These are phyloP conservation scores for Pseudobourletiella spinata DNA, from an alignment of 1,140 invertebrate species.

Conservation along the genomic window DNA sequence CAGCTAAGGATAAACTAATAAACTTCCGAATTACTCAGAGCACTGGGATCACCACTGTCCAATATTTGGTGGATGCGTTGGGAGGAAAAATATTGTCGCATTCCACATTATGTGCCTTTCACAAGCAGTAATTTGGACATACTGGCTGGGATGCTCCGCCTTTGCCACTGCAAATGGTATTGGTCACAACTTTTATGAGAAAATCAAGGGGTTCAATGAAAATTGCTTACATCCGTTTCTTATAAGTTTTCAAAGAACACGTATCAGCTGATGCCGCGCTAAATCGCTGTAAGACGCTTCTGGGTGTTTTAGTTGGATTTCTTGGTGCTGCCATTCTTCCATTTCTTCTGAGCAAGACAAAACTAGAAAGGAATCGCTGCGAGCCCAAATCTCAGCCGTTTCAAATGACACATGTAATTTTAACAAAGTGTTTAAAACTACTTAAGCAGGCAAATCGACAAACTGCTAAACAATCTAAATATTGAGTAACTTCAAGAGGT, in stretches of 20 bases:
- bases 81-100: conserved; percentile 10
- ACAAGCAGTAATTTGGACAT: conserved; percentile 10
- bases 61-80: conserved; percentile 25
- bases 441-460: too few relatives aligned
- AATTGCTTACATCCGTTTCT: too few relatives aligned
- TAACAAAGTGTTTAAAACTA: too few relatives aligned
- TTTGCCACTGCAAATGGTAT: neutral
- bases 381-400: neutral
- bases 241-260: neutral
- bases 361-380: neutral
- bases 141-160: neutral
- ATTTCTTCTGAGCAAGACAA: neutral
- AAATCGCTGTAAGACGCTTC: neutral
- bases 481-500: too few relatives aligned
- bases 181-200: too few relatives aligned
- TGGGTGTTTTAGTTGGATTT: neutral
- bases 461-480: neutral
- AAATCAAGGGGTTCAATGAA: too few relatives aligned
- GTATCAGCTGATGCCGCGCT: neutral
- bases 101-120: conserved; percentile 24
- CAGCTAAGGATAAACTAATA: too few relatives aligned
- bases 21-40: too few relatives aligned
- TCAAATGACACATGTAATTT: neutral
- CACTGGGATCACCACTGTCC: conserved; percentile 30
- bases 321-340: conserved; percentile 1